phyloP scores from a whole-genome alignment of 1,140 invertebrate species.

The Pseudomyrmex gracilis region DNA sequence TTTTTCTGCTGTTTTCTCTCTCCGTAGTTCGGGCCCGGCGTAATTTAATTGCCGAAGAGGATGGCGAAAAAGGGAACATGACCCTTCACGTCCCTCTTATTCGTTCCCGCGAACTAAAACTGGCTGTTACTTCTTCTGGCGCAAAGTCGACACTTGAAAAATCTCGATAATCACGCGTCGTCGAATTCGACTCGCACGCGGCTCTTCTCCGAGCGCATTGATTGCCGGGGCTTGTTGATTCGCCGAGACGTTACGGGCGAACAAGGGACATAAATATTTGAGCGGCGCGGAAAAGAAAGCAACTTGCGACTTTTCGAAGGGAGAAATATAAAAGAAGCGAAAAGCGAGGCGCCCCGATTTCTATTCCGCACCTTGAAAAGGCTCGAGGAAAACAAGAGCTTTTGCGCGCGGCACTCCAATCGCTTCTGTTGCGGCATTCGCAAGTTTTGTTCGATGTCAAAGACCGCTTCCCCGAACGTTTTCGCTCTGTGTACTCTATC shows the following conservation, averaged over 20 bases:
- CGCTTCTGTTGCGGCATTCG: not conserved
- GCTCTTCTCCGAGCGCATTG: not conserved
- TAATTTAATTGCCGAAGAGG: constrained; percentile 70
- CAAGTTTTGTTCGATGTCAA: not conserved
- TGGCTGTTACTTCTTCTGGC: constrained; percentile 1
- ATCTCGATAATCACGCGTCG: constrained; percentile 3
- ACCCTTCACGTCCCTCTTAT: not conserved
- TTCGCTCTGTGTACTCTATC: not conserved
- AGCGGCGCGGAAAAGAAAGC: not conserved
- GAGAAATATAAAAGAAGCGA: not conserved
- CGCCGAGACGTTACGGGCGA: not conserved
- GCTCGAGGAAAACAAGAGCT: not conserved
- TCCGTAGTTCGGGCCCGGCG: constrained; percentile 3
- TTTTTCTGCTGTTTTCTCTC: constrained; percentile 19
- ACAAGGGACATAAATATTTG: constrained; percentile 32
- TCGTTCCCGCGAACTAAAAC: not conserved
- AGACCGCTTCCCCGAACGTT: not conserved
- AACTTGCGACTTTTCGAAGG: constrained; percentile 9
- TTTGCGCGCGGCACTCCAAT: not conserved
- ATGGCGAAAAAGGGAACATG: not conserved
- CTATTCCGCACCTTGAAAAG: not conserved
- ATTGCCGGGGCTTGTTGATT: constrained; percentile 25
- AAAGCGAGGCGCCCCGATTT: not conserved
- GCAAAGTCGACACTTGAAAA: constrained; percentile 1
- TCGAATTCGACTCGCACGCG: not conserved